Conservation (phyloP, 1,140 invertebrate genomes). For the Thrips palmi region DNA sequence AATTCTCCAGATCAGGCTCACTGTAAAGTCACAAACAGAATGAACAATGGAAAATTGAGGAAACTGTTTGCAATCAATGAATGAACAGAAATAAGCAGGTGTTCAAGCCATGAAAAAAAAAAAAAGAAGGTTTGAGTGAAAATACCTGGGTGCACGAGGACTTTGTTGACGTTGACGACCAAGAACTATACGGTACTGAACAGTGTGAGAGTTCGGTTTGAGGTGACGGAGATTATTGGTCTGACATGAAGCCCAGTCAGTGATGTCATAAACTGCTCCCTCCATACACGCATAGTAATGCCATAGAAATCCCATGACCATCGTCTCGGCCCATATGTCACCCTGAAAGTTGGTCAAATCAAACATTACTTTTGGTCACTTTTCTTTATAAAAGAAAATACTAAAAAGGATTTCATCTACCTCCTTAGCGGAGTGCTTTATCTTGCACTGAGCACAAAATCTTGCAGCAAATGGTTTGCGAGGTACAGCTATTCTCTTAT, state of each 20-base stretch:
- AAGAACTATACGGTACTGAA: slow-evolving; percentile 80
- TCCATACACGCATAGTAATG: slow-evolving; percentile 96
- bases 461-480: slow-evolving; percentile 80
- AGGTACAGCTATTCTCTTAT: slow-evolving; percentile 64
- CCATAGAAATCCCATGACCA: slow-evolving; percentile 71
- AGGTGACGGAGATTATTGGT: slow-evolving; percentile 61
- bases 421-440: slow-evolving; percentile 78
- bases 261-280: slow-evolving; percentile 82
- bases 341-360: slow-evolving; percentile 41
- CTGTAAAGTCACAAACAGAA: slow-evolving; percentile 21
- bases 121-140: slow-evolving; percentile 4
- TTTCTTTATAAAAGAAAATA: slow-evolving; percentile 11
- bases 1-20: slow-evolving; percentile 40
- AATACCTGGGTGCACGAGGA: slow-evolving; percentile 19
- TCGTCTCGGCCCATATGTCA: slow-evolving; percentile 88
- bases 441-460: slow-evolving; percentile 76
- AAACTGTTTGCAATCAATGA: slow-evolving; percentile 12
- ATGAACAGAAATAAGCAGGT: slow-evolving; percentile 5
- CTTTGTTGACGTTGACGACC: slow-evolving; percentile 33
- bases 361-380: slow-evolving; percentile 1
- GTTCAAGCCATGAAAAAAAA: slow-evolving; percentile 6
- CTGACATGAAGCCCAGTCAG: slow-evolving; percentile 88
- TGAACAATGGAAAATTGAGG: slow-evolving; percentile 5
- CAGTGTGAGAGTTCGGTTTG: slow-evolving; percentile 70
- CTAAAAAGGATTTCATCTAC: slow-evolving; percentile 25